phyloP scores from a whole-genome alignment of 2,888 invertebrate species.

The Fragum whitleyi region DNA sequence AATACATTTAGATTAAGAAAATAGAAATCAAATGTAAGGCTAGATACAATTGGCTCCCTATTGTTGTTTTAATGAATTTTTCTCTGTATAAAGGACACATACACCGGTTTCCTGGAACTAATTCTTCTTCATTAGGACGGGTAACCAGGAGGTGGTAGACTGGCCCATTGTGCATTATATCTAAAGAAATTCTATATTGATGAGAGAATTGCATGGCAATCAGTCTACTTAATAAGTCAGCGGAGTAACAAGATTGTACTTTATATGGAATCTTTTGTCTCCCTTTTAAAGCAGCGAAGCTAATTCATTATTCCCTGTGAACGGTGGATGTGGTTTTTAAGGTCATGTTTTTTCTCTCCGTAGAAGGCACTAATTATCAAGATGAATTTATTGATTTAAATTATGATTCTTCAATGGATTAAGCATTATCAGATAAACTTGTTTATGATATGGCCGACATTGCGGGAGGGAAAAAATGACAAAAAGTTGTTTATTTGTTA shows the following conservation, averaged over 20 bases:
- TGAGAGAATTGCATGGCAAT: conserved; percentile 40
- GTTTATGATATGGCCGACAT: too few species aligned
- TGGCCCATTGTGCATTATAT: background rate
- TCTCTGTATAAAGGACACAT: background rate
- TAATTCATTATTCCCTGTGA: conserved; percentile 4
- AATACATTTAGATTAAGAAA: too few species aligned
- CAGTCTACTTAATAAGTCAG: conserved; percentile 20
- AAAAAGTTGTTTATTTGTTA: too few species aligned
- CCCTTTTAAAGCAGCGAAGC: background rate
- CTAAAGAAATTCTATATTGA: conserved; percentile 29
- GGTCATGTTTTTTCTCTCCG: background rate
- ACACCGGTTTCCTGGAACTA: conserved; percentile 13
- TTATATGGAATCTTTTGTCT: conserved; percentile 13
- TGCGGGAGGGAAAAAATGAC: too few species aligned
- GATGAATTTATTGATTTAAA: background rate
- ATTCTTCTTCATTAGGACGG: conserved; percentile 14
- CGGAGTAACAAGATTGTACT: conserved; percentile 11
- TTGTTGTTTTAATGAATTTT: conserved; percentile 10
- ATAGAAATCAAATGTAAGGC: too few species aligned
- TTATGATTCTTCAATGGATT: background rate
- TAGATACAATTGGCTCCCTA: background rate
- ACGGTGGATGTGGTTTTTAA: background rate
- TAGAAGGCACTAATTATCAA: background rate
- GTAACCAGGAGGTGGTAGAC: background rate
- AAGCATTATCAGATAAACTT: too few species aligned